phyloP scores from a whole-genome alignment of 2,113 vertebrate genomes.

The Lepus timidus region DNA sequence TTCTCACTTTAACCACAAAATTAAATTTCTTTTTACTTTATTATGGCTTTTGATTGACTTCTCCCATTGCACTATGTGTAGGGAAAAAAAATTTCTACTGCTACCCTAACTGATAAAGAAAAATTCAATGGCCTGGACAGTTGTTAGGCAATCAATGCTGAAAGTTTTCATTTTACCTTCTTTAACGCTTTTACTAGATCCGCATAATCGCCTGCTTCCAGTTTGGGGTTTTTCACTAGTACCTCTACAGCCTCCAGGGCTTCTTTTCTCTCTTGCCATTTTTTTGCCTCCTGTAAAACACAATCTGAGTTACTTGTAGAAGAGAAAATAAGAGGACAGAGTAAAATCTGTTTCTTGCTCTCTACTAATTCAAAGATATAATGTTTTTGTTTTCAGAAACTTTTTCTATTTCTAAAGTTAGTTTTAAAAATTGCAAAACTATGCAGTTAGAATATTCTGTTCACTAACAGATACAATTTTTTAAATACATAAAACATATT shows the following conservation, averaged over 20 bases:
- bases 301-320: constrained; percentile 43
- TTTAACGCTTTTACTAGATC: constrained; percentile 97
- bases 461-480: constrained; percentile 10
- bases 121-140: not conserved
- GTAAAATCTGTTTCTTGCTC: constrained; percentile 30
- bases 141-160: not conserved
- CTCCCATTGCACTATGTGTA: not conserved
- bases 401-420: constrained; percentile 54
- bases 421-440: constrained; percentile 50
- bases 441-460: constrained; percentile 7
- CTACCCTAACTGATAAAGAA: not conserved
- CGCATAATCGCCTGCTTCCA: constrained; percentile 97
- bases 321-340: constrained; percentile 28
- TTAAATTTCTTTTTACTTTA: constrained; percentile 34
- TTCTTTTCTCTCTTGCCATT: constrained; percentile 99
- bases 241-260: constrained; percentile 95
- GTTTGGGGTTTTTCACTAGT: constrained; percentile 95
- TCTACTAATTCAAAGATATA: constrained; percentile 53
- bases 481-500: constrained; percentile 41
- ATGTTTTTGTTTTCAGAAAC: constrained; percentile 47
- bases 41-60: not conserved
- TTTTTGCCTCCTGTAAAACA: constrained; percentile 95
- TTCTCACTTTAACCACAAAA: constrained; percentile 22
- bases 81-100: not conserved
- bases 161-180: constrained; percentile 89